A percentile compares a stretch with the other conserved stretches of the same genome.
Evolutionary conservation across 2,888 invertebrate species (phyloP).

Genomic region (Nesidiocoris tenuis): DNA sequence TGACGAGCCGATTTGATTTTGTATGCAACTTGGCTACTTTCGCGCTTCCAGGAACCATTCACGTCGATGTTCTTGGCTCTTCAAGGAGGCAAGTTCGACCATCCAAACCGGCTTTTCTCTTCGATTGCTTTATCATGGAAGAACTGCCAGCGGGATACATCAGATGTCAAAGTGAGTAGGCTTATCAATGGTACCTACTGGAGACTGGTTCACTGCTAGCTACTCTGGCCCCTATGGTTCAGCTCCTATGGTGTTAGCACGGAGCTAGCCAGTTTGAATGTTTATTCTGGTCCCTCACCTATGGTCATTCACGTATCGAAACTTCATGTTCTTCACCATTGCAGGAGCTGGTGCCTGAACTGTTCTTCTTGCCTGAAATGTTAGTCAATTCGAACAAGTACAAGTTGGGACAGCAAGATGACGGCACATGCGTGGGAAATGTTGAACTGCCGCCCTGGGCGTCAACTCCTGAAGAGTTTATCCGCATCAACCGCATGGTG

Average conservation of each 20-base stretch:
- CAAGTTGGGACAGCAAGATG: conserved; percentile 85
- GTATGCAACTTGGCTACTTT: too few species aligned
- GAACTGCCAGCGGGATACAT: conserved; percentile 97
- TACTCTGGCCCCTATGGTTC: too few species aligned
- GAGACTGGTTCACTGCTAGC: too few species aligned
- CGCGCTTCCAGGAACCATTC: conserved; percentile 96
- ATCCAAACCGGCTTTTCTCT: conserved; percentile 94
- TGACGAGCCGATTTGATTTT: too few species aligned
- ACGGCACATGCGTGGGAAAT: conserved; percentile 73
- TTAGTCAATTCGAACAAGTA: conserved; percentile 85
- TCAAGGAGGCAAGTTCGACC: conserved; percentile 99
- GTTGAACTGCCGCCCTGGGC: conserved; percentile 97
- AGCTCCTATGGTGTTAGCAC: too few species aligned
- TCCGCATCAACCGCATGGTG: conserved; percentile 93
- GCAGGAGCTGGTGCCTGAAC: conserved; percentile 95
- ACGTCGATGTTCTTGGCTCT: conserved; percentile 98
- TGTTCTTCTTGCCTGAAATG: conserved; percentile 99
- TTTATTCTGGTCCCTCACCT: too few species aligned
- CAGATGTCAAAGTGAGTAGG: conserved; percentile 84
- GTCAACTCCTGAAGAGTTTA: conserved; percentile 94
- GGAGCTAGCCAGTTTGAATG: too few species aligned
- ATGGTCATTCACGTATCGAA: too few species aligned
- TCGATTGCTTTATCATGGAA: conserved; percentile 96
- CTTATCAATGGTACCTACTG: too few species aligned
- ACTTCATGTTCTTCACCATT: too few species aligned